A percentile compares a stretch with the other conserved stretches of the same genome.
Evolutionary conservation across 2,113 vertebrate genomes (phyloP).

Genomic region (Acrocephalus kingi): DNA sequence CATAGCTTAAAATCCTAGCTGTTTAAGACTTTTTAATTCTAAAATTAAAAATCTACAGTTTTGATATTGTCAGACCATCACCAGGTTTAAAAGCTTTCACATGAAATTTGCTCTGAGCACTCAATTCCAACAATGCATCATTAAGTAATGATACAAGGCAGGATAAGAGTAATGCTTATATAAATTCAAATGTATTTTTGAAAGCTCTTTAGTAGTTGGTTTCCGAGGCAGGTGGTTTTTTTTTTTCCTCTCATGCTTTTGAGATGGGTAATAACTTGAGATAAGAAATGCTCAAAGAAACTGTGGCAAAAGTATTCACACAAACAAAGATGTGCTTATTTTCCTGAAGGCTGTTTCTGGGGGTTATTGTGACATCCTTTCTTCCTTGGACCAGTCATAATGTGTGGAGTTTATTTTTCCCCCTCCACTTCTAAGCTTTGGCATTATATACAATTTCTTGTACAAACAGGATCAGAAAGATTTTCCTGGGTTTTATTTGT

Average conservation of each 20-base stretch:
- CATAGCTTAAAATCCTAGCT: not conserved
- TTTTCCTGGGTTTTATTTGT: slow-evolving; percentile 36
- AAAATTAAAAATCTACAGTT: not conserved
- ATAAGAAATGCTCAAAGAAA: not conserved
- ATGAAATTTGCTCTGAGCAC: not conserved
- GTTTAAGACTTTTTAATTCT: not conserved
- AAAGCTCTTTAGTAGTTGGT: not conserved
- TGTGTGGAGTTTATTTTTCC: not conserved
- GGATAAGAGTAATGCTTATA: not conserved
- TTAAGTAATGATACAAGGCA: not conserved
- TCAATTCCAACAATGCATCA: not conserved
- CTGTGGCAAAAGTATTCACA: not conserved
- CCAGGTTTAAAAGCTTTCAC: not conserved
- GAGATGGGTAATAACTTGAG: not conserved
- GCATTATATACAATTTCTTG: not conserved
- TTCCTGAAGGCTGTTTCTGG: not conserved
- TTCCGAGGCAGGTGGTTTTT: not conserved
- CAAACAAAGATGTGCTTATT: not conserved
- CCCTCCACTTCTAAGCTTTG: not conserved
- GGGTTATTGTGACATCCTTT: not conserved
- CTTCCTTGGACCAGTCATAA: not conserved
- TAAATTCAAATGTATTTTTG: not conserved
- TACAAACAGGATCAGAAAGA: slow-evolving; percentile 30
- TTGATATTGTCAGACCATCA: not conserved
- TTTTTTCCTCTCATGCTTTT: not conserved